phyloP scores from a whole-genome alignment of 2,113 vertebrate genomes.

The Tichodroma muraria region DNA sequence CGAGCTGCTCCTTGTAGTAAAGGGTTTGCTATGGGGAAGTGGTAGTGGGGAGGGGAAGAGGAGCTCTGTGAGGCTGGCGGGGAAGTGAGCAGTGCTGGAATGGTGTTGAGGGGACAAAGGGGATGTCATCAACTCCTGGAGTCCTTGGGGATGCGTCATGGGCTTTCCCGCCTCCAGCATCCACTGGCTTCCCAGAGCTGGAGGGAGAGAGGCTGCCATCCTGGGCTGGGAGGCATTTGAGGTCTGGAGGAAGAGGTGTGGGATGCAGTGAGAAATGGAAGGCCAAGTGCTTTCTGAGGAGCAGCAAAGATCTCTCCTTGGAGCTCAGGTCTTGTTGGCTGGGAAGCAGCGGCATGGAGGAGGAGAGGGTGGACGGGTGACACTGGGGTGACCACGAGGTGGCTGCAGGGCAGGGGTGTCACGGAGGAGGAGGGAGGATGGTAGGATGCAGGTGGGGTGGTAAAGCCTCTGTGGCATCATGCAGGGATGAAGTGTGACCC shows the following conservation, averaged over 20 bases:
- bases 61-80: not conserved
- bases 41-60: not conserved
- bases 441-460: not conserved
- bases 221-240: not conserved
- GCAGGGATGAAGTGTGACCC: not conserved
- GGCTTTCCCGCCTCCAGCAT: not conserved
- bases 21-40: not conserved
- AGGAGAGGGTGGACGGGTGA: not conserved
- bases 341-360: not conserved
- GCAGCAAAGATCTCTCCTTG: not conserved
- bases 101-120: not conserved
- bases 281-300: not conserved
- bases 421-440: not conserved
- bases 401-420: not conserved
- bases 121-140: fast-evolving
- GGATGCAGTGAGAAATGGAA: not conserved
- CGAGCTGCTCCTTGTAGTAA: slow-evolving; percentile 2
- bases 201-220: not conserved
- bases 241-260: not conserved
- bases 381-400: not conserved
- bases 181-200: not conserved
- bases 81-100: not conserved
- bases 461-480: not conserved
- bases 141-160: fast-evolving
- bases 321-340: not conserved